Percentiles rank a stretch among this genome's conserved stretches.
phyloP scores from a whole-genome alignment of 2,888 invertebrate genomes.

The Oscheius myriophilus region DNA sequence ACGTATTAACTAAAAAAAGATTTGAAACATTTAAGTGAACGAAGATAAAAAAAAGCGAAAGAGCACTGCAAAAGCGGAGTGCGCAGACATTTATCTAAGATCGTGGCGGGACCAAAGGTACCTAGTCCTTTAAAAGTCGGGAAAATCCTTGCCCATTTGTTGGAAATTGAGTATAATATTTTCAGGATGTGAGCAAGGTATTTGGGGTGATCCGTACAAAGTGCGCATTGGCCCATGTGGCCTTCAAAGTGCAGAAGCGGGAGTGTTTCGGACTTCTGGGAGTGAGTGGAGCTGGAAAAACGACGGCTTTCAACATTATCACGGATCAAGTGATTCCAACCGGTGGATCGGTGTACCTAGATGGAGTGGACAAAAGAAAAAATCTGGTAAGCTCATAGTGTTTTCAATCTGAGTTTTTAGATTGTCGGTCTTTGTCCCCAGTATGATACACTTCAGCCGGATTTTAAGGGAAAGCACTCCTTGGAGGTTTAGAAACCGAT shows the following conservation, averaged over 20 bases:
- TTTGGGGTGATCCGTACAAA: constrained; percentile 45
- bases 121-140: too few species aligned
- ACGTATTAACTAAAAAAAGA: too few species aligned
- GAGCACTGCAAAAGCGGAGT: too few species aligned
- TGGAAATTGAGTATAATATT: too few species aligned
- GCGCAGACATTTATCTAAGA: too few species aligned
- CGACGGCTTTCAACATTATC: constrained; percentile 66
- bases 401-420: too few species aligned
- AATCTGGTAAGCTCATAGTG: constrained; percentile 25
- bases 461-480: constrained; percentile 57
- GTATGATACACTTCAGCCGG: constrained; percentile 58
- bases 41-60: too few species aligned
- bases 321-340: constrained; percentile 49
- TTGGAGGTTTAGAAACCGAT: too few species aligned
- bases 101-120: too few species aligned
- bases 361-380: constrained; percentile 42
- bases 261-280: constrained; percentile 67
- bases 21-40: too few species aligned
- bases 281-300: constrained; percentile 62
- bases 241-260: constrained; percentile 48
- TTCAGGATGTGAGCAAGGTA: constrained; percentile 31
- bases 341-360: constrained; percentile 49
- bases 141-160: too few species aligned
- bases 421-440: constrained; percentile 65
- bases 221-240: constrained; percentile 52